These are phyloP conservation scores for Parauchenoglanis punctatus DNA, from an alignment of 2,797 vertebrate species.

Conservation along the genomic window DNA sequence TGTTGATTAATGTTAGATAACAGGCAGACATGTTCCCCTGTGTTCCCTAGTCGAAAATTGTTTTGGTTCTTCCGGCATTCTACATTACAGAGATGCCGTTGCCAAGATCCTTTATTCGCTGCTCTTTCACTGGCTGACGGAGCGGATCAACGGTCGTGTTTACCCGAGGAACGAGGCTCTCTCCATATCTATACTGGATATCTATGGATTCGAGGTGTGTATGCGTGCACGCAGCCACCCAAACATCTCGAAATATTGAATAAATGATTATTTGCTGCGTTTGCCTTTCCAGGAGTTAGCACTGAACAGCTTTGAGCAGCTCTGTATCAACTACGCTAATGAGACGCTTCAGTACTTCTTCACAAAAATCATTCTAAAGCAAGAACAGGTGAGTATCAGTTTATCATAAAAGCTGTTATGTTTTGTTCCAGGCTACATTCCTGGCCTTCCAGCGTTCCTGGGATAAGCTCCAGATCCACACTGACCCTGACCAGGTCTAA, in stretches of 20 bases:
- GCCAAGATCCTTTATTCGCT: constrained; percentile 96
- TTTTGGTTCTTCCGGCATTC: too few species aligned
- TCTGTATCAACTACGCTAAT: constrained; percentile 95
- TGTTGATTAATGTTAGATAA: neutral
- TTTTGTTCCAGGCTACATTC: neutral
- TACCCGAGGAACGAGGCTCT: constrained; percentile 86
- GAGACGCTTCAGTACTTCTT: constrained; percentile 94
- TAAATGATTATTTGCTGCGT: neutral
- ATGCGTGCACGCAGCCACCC: too few species aligned
- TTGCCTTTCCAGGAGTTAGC: constrained; percentile 81
- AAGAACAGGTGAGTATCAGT: constrained; percentile 84
- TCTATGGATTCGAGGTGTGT: constrained; percentile 94
- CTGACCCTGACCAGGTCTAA: neutral
- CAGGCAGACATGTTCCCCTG: neutral
- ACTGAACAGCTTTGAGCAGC: constrained; percentile 96
- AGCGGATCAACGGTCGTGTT: constrained; percentile 89
- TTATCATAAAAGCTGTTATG: too few species aligned
- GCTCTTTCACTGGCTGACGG: constrained; percentile 92
- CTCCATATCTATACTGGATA: constrained; percentile 92
- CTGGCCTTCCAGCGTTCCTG: neutral
- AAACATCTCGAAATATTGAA: neutral
- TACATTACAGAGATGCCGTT: constrained; percentile 80
- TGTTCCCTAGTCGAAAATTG: neutral
- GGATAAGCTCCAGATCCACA: neutral
- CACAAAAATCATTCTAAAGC: constrained; percentile 90